Base-by-base conservation (phyloP, 2,888 invertebrate genomes). In the Resseliella maxima region DNA sequence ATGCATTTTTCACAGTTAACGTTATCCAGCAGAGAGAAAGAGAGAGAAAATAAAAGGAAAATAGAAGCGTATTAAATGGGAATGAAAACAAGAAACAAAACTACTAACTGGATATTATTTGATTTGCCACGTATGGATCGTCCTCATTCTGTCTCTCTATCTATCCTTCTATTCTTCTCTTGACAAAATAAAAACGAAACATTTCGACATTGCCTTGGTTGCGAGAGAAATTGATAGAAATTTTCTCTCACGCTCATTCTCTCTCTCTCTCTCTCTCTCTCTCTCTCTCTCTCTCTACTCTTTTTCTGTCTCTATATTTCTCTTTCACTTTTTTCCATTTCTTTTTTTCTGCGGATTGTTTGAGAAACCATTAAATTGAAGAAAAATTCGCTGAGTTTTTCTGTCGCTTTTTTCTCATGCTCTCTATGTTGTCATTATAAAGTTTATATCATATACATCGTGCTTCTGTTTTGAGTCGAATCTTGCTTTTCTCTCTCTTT, bases 1-100 rank as follows among this genome's bases (percentile, higher is more conserved):
- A 59, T 59, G 59, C 59, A 59, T 59, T 59, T 59, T 59, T 59
- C 59, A 59, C 59, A 59, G n/a, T 59, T 59, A 59, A 59, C 59
- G 59, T 59, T 5, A 59, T 59, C 24, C 59, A 59, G n/a, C 5
- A 50, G 18, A 50, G 18, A 59, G 27, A 6, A 50, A 18, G 18
- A 50, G 46, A 8, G 41, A 41, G 41, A 41, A 12, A 41, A 50
- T 18, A n/a, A n/a, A n/a, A n/a, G n/a, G n/a, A n/a, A n/a, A n/a
- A n/a, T n/a, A n/a, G n/a, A n/a, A n/a, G n/a, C n/a, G n/a, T n/a
- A 59, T 59, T 59, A n/a, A 59, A 12, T 24, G 27, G 59, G 6
- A n/a, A 24, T 24, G n/a, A 59, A 24, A 59, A 24, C 5, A 24
- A 50, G 59, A 2, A 59, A 6, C 5, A 59, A 24, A 2, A 59